Percentiles rank a stretch among this genome's conserved stretches.
Conservation (phyloP, 1,140 invertebrate genomes). For the Neodiprion virginianus region DNA sequence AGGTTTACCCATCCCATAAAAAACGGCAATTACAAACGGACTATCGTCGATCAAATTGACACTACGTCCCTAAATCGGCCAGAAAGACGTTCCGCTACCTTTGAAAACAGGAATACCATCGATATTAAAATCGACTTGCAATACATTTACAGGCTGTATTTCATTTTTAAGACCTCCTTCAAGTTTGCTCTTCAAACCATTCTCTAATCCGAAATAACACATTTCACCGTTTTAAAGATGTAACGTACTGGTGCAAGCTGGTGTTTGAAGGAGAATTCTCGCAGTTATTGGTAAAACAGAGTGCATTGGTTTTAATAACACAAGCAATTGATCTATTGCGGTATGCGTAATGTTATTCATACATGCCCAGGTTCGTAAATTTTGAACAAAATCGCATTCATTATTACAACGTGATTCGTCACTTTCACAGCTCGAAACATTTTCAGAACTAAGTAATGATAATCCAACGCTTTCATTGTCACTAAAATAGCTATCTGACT, state of each 20-base stretch:
- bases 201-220: not conserved
- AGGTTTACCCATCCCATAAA: conserved; percentile 35
- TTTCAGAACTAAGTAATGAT: too few species aligned
- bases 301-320: not conserved
- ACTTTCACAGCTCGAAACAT: too few species aligned
- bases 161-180: not conserved
- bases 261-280: too few species aligned
- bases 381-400: not conserved
- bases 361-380: not conserved
- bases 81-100: conserved; percentile 30
- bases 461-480: too few species aligned
- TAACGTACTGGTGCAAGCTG: too few species aligned
- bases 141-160: conserved; percentile 25
- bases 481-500: too few species aligned
- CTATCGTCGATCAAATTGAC: conserved; percentile 9
- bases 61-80: conserved; percentile 28
- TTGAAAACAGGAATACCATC: conserved; percentile 36
- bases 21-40: conserved; percentile 35
- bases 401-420: too few species aligned
- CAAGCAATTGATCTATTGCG: not conserved
- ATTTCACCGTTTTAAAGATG: too few species aligned
- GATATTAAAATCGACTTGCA: conserved; percentile 35
- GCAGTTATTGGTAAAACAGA: too few species aligned
- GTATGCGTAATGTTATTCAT: not conserved
- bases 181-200: not conserved